Percentiles rank a stretch among this genome's conserved stretches.
These are phyloP conservation scores for Spodoptera picta DNA, from an alignment of 2,888 invertebrate genomes.

Conservation along the genomic window DNA sequence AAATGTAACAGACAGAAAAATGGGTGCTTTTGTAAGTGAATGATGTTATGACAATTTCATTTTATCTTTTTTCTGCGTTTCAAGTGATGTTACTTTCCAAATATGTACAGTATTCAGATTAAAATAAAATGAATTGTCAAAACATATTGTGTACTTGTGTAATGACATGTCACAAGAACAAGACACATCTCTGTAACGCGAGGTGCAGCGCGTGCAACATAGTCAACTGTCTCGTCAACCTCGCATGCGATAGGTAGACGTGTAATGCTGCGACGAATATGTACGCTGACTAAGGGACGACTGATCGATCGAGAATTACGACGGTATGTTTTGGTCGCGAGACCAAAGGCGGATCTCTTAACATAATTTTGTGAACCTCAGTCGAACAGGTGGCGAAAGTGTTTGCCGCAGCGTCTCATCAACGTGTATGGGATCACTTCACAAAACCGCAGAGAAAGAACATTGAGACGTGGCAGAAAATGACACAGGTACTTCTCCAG, in stretches of 20 bases:
- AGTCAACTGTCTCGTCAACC: constrained; percentile 52
- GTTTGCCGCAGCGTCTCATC: constrained; percentile 98
- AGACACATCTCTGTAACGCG: constrained; percentile 36
- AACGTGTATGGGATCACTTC: constrained; percentile 99
- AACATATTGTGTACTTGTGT: constrained; percentile 54
- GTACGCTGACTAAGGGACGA: constrained; percentile 67
- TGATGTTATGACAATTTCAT: constrained; percentile 66
- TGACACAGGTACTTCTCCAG: constrained; percentile 92
- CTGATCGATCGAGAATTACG: constrained; percentile 72
- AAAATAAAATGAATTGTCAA: constrained; percentile 57
- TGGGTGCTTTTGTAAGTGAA: constrained; percentile 67
- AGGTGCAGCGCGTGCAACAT: constrained; percentile 54
- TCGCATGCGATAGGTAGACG: constrained; percentile 64
- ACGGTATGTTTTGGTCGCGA: constrained; percentile 80
- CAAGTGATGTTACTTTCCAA: constrained; percentile 2
- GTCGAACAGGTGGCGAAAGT: constrained; percentile 99
- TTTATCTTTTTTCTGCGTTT: constrained; percentile 21
- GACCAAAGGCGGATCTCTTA: constrained; percentile 72
- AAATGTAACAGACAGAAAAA: constrained; percentile 37
- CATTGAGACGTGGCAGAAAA: constrained; percentile 99
- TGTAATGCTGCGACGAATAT: constrained; percentile 49
- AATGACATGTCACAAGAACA: constrained; percentile 22
- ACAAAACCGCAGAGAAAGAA: constrained; percentile 99
- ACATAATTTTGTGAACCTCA: constrained; percentile 89
- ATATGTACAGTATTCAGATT: neutral